These are phyloP conservation scores for Hoplostethus atlanticus DNA, from an alignment of 2,797 vertebrate species.

Conservation along the genomic window DNA sequence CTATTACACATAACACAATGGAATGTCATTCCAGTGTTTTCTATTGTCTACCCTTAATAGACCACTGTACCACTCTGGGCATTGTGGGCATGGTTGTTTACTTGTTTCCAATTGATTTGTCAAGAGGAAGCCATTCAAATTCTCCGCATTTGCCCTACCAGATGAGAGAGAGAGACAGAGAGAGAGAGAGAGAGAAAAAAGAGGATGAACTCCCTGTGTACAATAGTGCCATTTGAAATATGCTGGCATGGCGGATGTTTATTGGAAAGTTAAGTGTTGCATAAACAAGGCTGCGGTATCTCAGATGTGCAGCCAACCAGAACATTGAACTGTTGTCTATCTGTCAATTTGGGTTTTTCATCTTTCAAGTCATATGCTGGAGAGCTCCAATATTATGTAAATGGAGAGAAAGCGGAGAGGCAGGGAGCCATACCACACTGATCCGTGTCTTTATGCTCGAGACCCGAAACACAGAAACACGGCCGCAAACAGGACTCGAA, in stretches of 20 bases:
- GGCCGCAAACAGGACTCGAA: conserved; percentile 35
- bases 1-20: conserved; percentile 41
- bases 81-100: conserved; percentile 50
- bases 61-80: conserved; percentile 38
- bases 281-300: conserved; percentile 60
- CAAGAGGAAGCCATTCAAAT: conserved; percentile 58
- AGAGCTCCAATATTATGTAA: conserved; percentile 22
- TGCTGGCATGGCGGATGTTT: conserved; percentile 57
- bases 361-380: conserved; percentile 34
- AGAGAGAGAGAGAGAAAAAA: conserved; percentile 8
- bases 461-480: conserved; percentile 33
- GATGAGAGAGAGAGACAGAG: conserved; percentile 32
- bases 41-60: conserved; percentile 45
- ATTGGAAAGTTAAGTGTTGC: conserved; percentile 57
- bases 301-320: conserved; percentile 57
- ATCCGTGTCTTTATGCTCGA: conserved; percentile 30
- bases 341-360: conserved; percentile 48
- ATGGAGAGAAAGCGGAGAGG: conserved; percentile 23
- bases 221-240: conserved; percentile 68
- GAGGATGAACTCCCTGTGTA: conserved; percentile 30
- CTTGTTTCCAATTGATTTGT: conserved; percentile 69
- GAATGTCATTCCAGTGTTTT: conserved; percentile 35
- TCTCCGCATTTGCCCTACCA: conserved; percentile 51
- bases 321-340: conserved; percentile 63
- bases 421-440: conserved; percentile 40